Conservation (phyloP, 2,113 vertebrate genomes). For the Eulemur rufifrons region DNA sequence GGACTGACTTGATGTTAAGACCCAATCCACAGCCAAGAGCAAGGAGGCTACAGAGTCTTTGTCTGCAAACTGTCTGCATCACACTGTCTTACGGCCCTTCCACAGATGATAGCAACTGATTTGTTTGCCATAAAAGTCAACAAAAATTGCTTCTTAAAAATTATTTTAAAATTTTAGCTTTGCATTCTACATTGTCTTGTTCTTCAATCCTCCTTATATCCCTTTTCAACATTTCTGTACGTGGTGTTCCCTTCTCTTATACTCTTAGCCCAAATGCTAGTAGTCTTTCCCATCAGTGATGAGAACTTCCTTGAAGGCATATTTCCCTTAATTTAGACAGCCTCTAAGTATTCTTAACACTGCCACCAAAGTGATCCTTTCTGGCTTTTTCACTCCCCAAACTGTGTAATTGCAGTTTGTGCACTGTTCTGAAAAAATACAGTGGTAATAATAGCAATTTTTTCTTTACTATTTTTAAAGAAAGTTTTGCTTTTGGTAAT, state of each 20-base stretch:
- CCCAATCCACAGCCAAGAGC: not conserved
- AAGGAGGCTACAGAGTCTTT: not conserved
- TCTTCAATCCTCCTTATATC: not conserved
- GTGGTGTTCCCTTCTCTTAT: not conserved
- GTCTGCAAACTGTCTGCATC: not conserved
- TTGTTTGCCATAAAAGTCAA: not conserved
- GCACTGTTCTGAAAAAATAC: not conserved
- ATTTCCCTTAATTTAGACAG: not conserved
- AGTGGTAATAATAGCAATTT: not conserved
- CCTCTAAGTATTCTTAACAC: not conserved
- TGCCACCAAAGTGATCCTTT: not conserved
- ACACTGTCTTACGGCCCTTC: not conserved
- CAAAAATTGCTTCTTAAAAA: slow-evolving; percentile 2
- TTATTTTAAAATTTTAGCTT: not conserved
- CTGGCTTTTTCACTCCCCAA: not conserved
- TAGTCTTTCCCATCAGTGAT: not conserved
- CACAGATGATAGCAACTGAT: not conserved
- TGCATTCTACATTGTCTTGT: not conserved
- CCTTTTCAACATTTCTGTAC: not conserved
- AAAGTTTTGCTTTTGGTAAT: not conserved
- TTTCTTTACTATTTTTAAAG: not conserved
- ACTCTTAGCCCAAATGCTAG: not conserved
- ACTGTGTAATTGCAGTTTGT: not conserved
- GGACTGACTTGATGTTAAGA: not conserved
- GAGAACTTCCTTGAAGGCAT: not conserved